These are phyloP conservation scores for Cephalopholis sonnerati DNA, from an alignment of 2,113 vertebrate species.

Conservation along the genomic window DNA sequence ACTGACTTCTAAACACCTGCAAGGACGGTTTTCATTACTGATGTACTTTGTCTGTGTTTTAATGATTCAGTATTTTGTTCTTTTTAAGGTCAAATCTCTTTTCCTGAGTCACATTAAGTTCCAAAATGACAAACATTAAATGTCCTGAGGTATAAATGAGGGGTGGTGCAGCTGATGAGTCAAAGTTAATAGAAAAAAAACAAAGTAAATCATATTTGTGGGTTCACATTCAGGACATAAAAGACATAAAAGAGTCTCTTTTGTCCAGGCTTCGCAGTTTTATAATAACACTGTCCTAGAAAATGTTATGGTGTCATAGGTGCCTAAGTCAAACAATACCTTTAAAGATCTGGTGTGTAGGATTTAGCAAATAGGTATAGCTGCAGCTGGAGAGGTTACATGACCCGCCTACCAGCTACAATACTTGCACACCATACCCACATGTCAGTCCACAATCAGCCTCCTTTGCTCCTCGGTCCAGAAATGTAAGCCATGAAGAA, in stretches of 20 bases:
- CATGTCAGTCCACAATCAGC: too few species aligned
- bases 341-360: too few species aligned
- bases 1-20: constrained; percentile 7
- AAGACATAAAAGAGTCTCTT: constrained; percentile 3
- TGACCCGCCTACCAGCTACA: too few species aligned
- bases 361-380: too few species aligned
- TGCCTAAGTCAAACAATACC: too few species aligned
- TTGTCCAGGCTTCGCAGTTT: background rate
- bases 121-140: constrained; percentile 16
- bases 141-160: constrained; percentile 5
- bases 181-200: constrained; percentile 17
- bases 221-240: background rate
- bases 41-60: constrained; percentile 18
- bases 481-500: too few species aligned
- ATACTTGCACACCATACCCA: too few species aligned
- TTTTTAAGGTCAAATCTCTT: constrained; percentile 29
- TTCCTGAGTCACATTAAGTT: background rate
- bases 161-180: constrained; percentile 1
- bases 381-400: too few species aligned
- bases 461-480: too few species aligned
- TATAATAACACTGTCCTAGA: background rate
- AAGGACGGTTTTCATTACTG: constrained; percentile 29
- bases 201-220: background rate
- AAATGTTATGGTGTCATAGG: background rate
- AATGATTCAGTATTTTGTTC: constrained; percentile 22